These are phyloP conservation scores for Clunio marinus DNA, from an alignment of 2,888 invertebrate genomes.

Conservation along the genomic window DNA sequence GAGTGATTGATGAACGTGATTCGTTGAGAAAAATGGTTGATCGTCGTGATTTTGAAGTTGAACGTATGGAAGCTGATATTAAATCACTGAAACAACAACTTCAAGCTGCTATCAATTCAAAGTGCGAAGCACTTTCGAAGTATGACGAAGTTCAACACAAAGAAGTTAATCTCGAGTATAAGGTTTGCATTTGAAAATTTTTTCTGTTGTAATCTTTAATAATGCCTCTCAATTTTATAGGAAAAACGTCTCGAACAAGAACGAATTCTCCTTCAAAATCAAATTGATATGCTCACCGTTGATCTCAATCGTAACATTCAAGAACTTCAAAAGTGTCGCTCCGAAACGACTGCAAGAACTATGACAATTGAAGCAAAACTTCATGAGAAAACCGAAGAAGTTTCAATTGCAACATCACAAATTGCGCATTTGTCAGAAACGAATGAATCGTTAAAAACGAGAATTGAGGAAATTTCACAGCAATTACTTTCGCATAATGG, in stretches of 20 bases:
- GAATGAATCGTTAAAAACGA: slow-evolving; percentile 63
- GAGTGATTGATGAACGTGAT: slow-evolving; percentile 70
- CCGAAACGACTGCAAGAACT: slow-evolving; percentile 64
- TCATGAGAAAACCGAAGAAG: slow-evolving; percentile 73
- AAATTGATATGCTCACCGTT: slow-evolving; percentile 71
- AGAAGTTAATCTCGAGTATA: slow-evolving; percentile 72
- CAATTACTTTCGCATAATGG: slow-evolving; percentile 71
- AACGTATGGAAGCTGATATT: slow-evolving; percentile 66
- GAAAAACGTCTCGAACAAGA: slow-evolving; percentile 84
- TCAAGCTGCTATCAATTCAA: slow-evolving; percentile 68
- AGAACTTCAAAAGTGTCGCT: slow-evolving; percentile 70
- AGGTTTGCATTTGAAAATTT: slow-evolving; percentile 44
- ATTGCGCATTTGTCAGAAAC: slow-evolving; percentile 65
- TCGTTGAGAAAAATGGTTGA: slow-evolving; percentile 67
- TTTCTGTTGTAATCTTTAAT: not conserved
- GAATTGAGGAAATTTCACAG: slow-evolving; percentile 65
- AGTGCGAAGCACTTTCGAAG: slow-evolving; percentile 76
- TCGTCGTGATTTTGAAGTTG: slow-evolving; percentile 67
- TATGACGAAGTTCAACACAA: slow-evolving; percentile 77
- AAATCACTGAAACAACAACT: slow-evolving; percentile 68
- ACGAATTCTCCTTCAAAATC: slow-evolving; percentile 66
- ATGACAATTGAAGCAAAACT: slow-evolving; percentile 71
- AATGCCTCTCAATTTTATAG: slow-evolving; percentile 28
- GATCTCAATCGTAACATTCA: slow-evolving; percentile 74
- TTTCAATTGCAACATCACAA: slow-evolving; percentile 66